Conservation (phyloP, 2,888 invertebrate species). For the Nomada ruficornis region DNA sequence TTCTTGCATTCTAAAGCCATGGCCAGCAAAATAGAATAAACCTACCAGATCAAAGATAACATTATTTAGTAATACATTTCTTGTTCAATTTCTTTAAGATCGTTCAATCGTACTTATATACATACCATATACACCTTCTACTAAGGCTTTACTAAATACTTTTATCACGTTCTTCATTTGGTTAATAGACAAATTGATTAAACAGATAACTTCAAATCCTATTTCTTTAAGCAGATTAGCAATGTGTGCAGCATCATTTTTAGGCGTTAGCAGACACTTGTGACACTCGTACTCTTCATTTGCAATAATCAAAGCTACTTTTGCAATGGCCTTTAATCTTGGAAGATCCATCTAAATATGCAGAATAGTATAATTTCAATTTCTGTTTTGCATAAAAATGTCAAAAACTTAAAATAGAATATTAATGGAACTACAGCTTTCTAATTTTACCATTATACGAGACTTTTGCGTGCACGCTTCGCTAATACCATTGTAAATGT, state of each 20-base stretch:
- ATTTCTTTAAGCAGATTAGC: constrained; percentile 75
- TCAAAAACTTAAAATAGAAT: background rate
- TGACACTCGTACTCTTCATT: constrained; percentile 78
- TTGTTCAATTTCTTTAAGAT: background rate
- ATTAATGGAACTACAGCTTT: too few relatives aligned
- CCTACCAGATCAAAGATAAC: constrained; percentile 64
- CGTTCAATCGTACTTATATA: background rate
- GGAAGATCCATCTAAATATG: constrained; percentile 70
- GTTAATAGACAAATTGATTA: constrained; percentile 76
- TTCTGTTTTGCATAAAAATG: constrained; percentile 10
- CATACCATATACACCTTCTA: constrained; percentile 80
- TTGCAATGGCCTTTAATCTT: constrained; percentile 75
- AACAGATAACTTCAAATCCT: constrained; percentile 79
- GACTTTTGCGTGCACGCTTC: constrained; percentile 73
- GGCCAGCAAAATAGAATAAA: constrained; percentile 82
- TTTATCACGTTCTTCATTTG: constrained; percentile 80
- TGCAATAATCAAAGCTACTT: constrained; percentile 80
- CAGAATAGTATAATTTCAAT: constrained; percentile 19
- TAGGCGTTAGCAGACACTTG: constrained; percentile 74
- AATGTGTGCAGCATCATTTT: constrained; percentile 78
- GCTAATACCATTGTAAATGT: constrained; percentile 73
- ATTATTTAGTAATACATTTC: constrained; percentile 2
- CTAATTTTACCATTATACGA: constrained; percentile 71
- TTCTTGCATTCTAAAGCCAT: constrained; percentile 82
- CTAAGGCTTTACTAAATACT: constrained; percentile 75